Percentiles rank a stretch among this genome's conserved stretches.
Evolutionary conservation across 1,140 invertebrate genomes (phyloP).

Genomic region (Drosophila punjabiensis): DNA sequence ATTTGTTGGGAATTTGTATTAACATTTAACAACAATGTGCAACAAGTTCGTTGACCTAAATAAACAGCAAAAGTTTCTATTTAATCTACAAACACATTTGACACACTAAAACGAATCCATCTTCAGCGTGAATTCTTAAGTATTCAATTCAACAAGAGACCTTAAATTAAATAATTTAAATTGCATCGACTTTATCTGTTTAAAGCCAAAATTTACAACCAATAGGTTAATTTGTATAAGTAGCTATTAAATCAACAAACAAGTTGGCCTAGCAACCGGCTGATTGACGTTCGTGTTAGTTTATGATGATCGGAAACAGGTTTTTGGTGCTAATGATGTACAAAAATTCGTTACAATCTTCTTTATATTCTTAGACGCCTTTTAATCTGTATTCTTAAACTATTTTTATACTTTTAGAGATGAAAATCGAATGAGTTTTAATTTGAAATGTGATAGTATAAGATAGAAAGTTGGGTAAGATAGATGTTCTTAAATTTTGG

Average conservation of each 20-base stretch:
- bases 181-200: neutral
- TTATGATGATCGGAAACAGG: neutral
- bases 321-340: no score
- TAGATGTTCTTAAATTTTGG: no score
- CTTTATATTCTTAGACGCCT: neutral
- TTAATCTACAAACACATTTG: neutral
- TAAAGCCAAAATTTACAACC: neutral
- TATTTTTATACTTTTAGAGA: neutral
- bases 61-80: neutral
- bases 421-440: neutral
- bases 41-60: slow-evolving; percentile 7
- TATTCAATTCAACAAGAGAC: no score
- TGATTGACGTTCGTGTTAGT: neutral
- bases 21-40: neutral
- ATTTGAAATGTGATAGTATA: neutral
- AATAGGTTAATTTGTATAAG: neutral
- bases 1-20: neutral
- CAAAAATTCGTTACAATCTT: neutral
- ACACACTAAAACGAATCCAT: neutral
- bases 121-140: no score
- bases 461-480: no score
- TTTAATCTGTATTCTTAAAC: neutral
- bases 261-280: neutral
- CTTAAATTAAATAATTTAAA: neutral
- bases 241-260: slow-evolving; percentile 2